Evolutionary conservation across 2,888 invertebrate genomes (phyloP).

Genomic region (Amblyjoppa proteus): DNA sequence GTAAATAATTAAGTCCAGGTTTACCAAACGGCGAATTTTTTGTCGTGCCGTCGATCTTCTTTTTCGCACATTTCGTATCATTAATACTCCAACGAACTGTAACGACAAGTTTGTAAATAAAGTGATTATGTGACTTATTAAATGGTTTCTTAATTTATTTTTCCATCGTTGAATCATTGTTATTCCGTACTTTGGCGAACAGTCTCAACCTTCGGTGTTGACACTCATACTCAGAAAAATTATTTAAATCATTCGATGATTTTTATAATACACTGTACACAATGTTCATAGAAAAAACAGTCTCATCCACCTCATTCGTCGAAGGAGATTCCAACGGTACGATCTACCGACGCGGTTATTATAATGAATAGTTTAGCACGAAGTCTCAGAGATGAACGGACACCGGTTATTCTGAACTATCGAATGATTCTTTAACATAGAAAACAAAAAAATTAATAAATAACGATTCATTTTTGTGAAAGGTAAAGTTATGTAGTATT

Average conservation of each 20-base stretch:
- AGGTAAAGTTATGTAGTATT: neutral
- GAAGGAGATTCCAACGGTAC: constrained; percentile 43
- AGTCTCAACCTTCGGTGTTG: constrained; percentile 18
- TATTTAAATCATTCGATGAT: constrained; percentile 20
- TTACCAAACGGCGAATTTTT: constrained; percentile 32
- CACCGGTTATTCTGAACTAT: neutral
- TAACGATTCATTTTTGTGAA: neutral
- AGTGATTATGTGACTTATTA: constrained; percentile 62
- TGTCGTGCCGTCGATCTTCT: constrained; percentile 49
- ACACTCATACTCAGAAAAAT: constrained; percentile 19
- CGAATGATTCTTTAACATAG: neutral
- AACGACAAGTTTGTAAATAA: constrained; percentile 66
- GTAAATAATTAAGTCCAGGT: constrained; percentile 57
- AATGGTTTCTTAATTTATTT: constrained; percentile 14
- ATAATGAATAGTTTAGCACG: neutral
- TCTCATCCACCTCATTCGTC: constrained; percentile 2
- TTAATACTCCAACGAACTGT: constrained; percentile 57
- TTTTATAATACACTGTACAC: constrained; percentile 64
- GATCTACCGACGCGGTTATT: neutral
- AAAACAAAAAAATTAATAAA: neutral
- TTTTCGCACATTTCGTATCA: constrained; percentile 59
- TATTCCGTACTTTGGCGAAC: constrained; percentile 21
- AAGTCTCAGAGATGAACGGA: neutral
- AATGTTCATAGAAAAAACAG: constrained; percentile 47
- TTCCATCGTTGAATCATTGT: neutral